Conservation (phyloP, 2,797 vertebrate genomes). For the Synanceia verrucosa region DNA sequence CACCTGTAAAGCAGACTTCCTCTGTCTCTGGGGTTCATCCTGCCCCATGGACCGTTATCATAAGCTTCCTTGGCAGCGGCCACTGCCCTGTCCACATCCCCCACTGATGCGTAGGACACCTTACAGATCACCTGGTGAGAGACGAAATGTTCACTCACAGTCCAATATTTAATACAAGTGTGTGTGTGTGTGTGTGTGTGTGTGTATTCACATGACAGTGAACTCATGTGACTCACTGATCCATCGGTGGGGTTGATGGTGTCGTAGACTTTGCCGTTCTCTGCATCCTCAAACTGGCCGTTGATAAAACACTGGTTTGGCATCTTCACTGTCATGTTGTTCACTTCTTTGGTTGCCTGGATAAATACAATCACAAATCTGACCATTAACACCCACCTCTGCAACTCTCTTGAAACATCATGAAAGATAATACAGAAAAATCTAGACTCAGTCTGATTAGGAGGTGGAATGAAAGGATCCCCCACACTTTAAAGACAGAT, state of each 20-base stretch:
- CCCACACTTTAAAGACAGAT: not conserved
- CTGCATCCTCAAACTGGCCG: constrained; percentile 88
- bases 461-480: not conserved
- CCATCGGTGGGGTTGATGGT: constrained; percentile 93
- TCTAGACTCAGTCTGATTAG: not conserved
- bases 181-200: not conserved
- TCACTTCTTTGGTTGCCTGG: constrained; percentile 88
- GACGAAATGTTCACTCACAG: not conserved
- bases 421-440: not conserved
- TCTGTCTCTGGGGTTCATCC: constrained; percentile 93
- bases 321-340: constrained; percentile 94
- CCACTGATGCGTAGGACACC: constrained; percentile 89
- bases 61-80: constrained; percentile 94
- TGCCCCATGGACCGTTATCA: constrained; percentile 91
- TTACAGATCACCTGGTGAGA: constrained; percentile 88
- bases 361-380: not conserved
- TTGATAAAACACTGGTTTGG: constrained; percentile 96
- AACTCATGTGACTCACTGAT: constrained; percentile 85
- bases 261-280: constrained; percentile 86
- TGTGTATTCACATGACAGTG: not conserved
- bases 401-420: not conserved
- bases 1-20: constrained; percentile 91
- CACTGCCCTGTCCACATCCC: constrained; percentile 93
- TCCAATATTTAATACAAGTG: not conserved
- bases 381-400: not conserved